Base-by-base conservation (phyloP, 1,140 invertebrate species). In the Lepidurus arcticus region DNA sequence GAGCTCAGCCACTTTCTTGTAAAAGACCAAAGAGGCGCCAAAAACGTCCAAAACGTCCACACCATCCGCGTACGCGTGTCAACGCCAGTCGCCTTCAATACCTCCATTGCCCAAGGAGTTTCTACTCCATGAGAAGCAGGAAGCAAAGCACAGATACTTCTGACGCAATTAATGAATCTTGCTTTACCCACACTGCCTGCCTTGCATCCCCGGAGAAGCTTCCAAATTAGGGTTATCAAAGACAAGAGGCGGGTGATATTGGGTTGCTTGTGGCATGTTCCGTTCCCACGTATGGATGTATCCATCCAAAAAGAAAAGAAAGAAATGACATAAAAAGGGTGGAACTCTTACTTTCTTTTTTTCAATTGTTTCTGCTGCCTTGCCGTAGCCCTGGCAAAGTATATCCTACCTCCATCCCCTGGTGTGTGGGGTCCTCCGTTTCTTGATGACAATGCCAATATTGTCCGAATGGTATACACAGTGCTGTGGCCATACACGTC, bases 381-480 rank as follows among this genome's bases (percentile, higher is more conserved):
- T 16, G 10, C 53, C 53, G 21, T 65, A 5, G 6, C 16, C 53
- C n/a, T 16, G 16, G 21, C 53, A 16, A 65, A 65, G 53, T n/a
- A 65, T 65, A 65, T 21, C 6, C 9, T 65, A 65, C 8, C 34
- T 47, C 45, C 2, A 1, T 47, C n/a, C 53, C 53, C 53, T 21
- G 53, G 53, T 65, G 53, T 65, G 53, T 21, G 16, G 16, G 16
- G 8, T 65, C 53, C 53, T 65, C 16, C 21, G n/a, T 65, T 65
- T 65, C 53, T 65, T 65, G 53, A 65, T 65, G 53, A 65, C 53
- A 65, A 16, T 65, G 53, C 53, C 53, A 65, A 65, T 65, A 65
- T 65, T 65, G 53, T 65, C 53, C 53, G 53, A 65, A 65, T 65
- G 53, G 53, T 65, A 65, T 65, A 65, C 53, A 65, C 53, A 65